phyloP scores from a whole-genome alignment of 2,888 invertebrate species.

The Erannis defoliaria region DNA sequence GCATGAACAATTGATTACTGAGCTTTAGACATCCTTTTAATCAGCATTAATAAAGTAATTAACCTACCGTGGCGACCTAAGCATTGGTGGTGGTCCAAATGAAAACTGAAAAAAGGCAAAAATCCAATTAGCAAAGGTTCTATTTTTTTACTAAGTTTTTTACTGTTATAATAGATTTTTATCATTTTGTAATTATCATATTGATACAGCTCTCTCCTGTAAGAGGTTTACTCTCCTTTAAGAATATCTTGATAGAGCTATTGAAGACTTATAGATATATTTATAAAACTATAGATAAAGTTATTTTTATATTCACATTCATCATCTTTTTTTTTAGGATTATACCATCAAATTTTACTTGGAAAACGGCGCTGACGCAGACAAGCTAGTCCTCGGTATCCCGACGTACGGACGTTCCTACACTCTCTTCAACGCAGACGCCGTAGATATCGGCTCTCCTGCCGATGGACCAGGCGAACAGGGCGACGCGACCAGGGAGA shows the following conservation, averaged over 20 bases:
- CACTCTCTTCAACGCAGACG: constrained; percentile 94
- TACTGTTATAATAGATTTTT: no score
- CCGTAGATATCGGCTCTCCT: constrained; percentile 94
- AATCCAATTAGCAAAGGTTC: no score
- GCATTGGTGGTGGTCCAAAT: background rate
- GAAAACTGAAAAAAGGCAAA: no score
- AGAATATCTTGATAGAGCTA: no score
- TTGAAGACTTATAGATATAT: no score
- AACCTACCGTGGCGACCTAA: constrained; percentile 6
- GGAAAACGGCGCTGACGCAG: constrained; percentile 91
- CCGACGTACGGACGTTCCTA: constrained; percentile 97
- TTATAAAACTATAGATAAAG: no score
- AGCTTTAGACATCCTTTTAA: constrained; percentile 20
- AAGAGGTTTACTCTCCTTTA: no score
- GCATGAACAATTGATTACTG: constrained; percentile 19
- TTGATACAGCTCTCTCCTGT: no score
- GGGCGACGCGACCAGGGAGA: constrained; percentile 96
- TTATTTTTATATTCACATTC: no score
- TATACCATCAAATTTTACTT: constrained; percentile 94
- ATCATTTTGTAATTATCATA: no score
- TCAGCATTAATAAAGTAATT: background rate
- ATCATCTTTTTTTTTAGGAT: constrained; percentile 87
- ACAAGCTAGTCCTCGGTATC: constrained; percentile 94
- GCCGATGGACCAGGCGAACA: constrained; percentile 96
- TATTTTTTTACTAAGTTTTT: background rate